A percentile compares a stretch with the other conserved stretches of the same genome.
These are phyloP conservation scores for Rhopilema esculentum DNA, from an alignment of 30 jellyfish, hydroid and myxozoan genomes.

Conservation along the genomic window DNA sequence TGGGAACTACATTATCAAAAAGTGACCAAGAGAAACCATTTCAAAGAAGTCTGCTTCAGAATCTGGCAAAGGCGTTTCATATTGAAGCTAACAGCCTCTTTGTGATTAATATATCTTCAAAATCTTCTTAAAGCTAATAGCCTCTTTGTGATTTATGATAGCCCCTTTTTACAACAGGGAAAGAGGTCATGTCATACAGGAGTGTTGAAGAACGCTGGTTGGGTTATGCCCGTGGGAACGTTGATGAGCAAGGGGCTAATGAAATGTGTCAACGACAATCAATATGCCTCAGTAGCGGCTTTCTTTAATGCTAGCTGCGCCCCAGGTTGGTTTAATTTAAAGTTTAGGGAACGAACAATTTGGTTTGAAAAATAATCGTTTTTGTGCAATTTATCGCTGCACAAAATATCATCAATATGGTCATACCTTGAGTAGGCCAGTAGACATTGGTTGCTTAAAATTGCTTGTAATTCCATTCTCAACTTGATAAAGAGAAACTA, in stretches of 20 bases:
- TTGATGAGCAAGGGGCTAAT: constrained; percentile 25
- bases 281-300: constrained; percentile 39
- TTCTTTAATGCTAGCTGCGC: constrained; percentile 56
- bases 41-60: neutral
- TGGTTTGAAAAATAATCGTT: no score
- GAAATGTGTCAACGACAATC: constrained; percentile 30
- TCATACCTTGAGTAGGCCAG: no score
- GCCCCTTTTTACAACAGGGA: neutral
- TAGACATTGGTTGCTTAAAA: no score
- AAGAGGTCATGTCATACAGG: constrained; percentile 58
- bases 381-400: no score
- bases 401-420: no score
- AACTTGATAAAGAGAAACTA: no score
- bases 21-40: no score
- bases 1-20: no score
- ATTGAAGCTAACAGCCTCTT: neutral
- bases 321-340: constrained; percentile 52
- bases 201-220: constrained; percentile 46
- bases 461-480: no score
- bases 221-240: constrained; percentile 54
- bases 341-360: no score
- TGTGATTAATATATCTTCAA: neutral
- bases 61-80: neutral
- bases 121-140: neutral
- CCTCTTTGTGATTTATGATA: neutral